Evolutionary conservation across 2,797 vertebrate genomes (phyloP), one percentile per base, ranked within the genome.

Genomic region (Microctenopoma stevenorrisi): DNA sequence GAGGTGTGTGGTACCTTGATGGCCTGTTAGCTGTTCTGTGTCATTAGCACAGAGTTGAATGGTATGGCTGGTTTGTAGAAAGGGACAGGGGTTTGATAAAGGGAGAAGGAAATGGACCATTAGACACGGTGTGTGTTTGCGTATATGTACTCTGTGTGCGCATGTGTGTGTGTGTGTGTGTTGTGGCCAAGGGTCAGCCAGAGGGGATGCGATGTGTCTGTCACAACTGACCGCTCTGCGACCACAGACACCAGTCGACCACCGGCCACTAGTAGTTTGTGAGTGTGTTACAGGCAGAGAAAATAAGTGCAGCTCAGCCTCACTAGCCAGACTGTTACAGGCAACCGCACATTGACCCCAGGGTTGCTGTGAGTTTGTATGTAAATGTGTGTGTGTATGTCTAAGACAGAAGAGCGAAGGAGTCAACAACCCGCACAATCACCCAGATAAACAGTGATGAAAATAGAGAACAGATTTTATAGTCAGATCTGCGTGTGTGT

Each of bases 161-260:
- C 57, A 13, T 73, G 67, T 51, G 50, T 54, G 16, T 59, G n/a
- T 64, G 52, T 47, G 67, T 74, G 46, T 71, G 69, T 72, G 14
- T 68, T 58, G 76, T 75, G 42, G 63, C 78, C 37, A 83, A 83
- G 79, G 93, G 93, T 95, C 93, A 94, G 62, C 75, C 59, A 84
- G 85, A 94, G 93, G 91, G 88, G 79, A 92, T 74, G 72, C 86
- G 13, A 90, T 92, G 86, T 86, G 83, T 91, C 86, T 87, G 88
- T 93, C 76, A 88, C 86, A 84, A 88, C 69, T 91, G 89, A 90
- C 86, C 87, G 88, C 88, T 86, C 84, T 46, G 51, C 68, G 77
- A 88, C 89, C 86, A 87, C 78, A 86, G 70, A 80, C 78, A 79
- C 57, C 48, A 86, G 72, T 68, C 67, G 11, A 82, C 74, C 67